phyloP scores from a whole-genome alignment of 2,113 vertebrate genomes.

The Arenaria interpres region DNA sequence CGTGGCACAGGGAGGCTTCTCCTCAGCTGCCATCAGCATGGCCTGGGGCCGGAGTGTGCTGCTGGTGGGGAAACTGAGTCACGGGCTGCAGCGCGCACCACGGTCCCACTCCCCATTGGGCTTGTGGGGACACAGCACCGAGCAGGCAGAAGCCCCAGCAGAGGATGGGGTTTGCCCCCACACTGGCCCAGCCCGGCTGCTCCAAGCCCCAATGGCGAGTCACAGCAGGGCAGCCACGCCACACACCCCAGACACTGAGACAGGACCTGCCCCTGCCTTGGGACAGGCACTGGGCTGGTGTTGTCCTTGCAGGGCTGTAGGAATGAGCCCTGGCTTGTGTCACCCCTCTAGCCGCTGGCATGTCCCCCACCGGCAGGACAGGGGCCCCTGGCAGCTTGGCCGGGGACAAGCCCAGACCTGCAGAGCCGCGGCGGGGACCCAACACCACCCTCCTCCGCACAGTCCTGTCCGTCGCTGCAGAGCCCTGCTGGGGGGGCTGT shows the following conservation, averaged over 20 bases:
- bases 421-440: background rate
- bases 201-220: background rate
- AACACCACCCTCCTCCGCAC: accelerated
- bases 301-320: background rate
- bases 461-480: accelerated
- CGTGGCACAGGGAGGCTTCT: accelerated
- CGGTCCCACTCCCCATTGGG: accelerated
- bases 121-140: accelerated
- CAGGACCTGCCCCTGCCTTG: background rate
- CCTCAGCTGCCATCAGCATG: background rate
- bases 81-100: accelerated
- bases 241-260: accelerated
- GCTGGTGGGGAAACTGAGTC: background rate
- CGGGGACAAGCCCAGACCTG: background rate
- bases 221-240: accelerated
- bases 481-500: background rate
- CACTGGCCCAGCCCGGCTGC: background rate
- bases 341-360: accelerated
- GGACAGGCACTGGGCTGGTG: background rate
- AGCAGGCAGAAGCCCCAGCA: background rate
- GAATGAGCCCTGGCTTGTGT: accelerated
- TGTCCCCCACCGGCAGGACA: accelerated
- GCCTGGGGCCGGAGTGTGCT: background rate
- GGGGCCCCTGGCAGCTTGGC: accelerated
- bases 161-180: no score